Percentiles rank a stretch among this genome's conserved stretches.
Evolutionary conservation across 2,113 vertebrate species (phyloP).

Genomic region (Lichenostomus cassidix): DNA sequence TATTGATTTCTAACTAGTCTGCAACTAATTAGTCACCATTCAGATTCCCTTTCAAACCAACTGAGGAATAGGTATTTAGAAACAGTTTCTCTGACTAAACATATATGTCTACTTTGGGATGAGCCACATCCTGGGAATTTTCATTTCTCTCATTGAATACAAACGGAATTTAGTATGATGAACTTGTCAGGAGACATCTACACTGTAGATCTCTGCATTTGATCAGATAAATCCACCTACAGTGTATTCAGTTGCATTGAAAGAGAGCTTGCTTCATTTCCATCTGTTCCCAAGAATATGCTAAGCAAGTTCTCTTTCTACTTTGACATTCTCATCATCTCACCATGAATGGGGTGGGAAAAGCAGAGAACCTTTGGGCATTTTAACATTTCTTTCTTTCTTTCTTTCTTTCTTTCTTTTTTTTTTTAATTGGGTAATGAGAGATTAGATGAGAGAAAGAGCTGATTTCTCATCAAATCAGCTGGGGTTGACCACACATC

Average conservation of each 20-base stretch:
- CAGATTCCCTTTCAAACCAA: not conserved
- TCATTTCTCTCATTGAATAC: not conserved
- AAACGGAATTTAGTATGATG: not conserved
- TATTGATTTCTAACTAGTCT: not conserved
- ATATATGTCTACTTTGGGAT: not conserved
- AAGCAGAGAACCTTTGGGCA: not conserved
- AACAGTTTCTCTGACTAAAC: not conserved
- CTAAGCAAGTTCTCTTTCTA: not conserved
- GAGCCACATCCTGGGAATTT: slow-evolving; percentile 7
- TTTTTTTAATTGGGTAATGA: not conserved
- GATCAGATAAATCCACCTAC: slow-evolving; percentile 56
- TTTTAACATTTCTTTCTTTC: not conserved
- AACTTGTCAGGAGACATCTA: slow-evolving; percentile 45
- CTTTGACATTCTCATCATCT: not conserved
- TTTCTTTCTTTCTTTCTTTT: not conserved
- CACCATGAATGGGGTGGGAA: not conserved
- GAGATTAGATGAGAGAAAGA: not conserved
- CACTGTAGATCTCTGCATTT: not conserved
- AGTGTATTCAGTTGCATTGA: not conserved
- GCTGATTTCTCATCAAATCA: not conserved
- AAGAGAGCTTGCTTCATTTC: slow-evolving; percentile 13
- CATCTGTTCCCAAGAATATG: not conserved
- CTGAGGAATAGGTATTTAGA: not conserved
- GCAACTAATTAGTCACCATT: not conserved
- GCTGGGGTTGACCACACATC: not conserved